A percentile compares a stretch with the other conserved stretches of the same genome.
phyloP scores from a whole-genome alignment of 2,888 invertebrate genomes.

The Julus scanicus region DNA sequence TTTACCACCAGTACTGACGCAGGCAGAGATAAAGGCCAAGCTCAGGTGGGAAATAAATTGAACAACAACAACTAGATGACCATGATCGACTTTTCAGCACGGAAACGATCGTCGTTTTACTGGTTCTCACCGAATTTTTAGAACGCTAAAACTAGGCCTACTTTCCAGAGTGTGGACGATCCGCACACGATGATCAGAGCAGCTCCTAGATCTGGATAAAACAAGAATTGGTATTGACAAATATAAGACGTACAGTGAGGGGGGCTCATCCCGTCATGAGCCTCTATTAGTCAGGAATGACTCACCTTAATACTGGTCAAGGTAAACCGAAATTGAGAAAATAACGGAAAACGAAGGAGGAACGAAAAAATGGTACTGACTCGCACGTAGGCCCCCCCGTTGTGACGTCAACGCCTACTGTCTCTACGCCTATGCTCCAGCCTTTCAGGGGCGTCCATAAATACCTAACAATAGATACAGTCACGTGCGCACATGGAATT shows the following conservation, averaged over 20 bases:
- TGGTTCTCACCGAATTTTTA: neutral
- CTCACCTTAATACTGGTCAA: constrained; percentile 1
- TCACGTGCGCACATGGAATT: too few species aligned
- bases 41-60: neutral
- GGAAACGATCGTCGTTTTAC: neutral
- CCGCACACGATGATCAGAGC: neutral
- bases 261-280: neutral
- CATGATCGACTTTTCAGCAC: neutral
- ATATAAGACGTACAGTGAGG: neutral
- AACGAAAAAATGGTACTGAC: neutral
- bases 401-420: neutral
- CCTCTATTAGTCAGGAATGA: neutral
- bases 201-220: neutral
- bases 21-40: neutral
- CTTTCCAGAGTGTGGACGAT: neutral
- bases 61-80: neutral
- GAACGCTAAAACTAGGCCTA: neutral
- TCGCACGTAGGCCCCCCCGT: neutral
- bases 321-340: neutral
- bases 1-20: neutral
- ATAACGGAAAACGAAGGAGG: neutral
- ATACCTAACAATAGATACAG: too few species aligned
- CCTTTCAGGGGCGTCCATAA: too few species aligned
- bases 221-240: neutral
- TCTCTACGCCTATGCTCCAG: too few species aligned